Conservation (phyloP, 2,113 vertebrate genomes). For the Clarias macrocephalus region DNA sequence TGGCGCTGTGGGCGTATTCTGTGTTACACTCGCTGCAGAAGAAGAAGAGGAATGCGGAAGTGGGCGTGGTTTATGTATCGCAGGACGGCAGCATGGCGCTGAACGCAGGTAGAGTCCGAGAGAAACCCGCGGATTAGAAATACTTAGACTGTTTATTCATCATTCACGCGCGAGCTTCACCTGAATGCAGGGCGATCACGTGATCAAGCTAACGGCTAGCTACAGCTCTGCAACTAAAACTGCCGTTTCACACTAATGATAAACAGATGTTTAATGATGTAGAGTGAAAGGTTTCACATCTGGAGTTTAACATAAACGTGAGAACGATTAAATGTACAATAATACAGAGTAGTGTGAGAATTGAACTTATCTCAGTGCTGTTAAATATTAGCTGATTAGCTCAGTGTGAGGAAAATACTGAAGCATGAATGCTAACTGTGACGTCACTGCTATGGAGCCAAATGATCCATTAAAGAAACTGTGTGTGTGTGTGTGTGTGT, state of each 20-base stretch:
- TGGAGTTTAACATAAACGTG: too few species aligned
- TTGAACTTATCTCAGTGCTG: neutral
- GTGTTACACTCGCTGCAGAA: neutral
- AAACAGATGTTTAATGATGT: neutral
- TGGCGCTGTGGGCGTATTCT: neutral
- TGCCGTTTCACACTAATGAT: neutral
- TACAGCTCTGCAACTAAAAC: neutral
- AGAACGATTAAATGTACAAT: neutral
- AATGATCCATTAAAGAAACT: neutral
- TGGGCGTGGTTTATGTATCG: neutral
- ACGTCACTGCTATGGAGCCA: neutral
- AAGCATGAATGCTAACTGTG: neutral
- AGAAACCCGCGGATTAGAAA: too few species aligned
- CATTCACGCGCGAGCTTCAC: neutral
- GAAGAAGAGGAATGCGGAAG: conserved; percentile 37
- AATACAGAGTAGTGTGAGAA: neutral
- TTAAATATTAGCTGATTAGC: neutral
- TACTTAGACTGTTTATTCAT: neutral
- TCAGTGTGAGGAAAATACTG: neutral
- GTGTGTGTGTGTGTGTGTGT: too few species aligned
- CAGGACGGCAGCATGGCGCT: conserved; percentile 53
- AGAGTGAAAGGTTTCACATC: neutral
- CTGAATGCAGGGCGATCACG: too few species aligned
- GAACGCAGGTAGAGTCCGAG: conserved; percentile 52
- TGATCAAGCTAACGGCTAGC: neutral